Conservation (phyloP, 1,140 invertebrate genomes). For the Grapholita molesta region DNA sequence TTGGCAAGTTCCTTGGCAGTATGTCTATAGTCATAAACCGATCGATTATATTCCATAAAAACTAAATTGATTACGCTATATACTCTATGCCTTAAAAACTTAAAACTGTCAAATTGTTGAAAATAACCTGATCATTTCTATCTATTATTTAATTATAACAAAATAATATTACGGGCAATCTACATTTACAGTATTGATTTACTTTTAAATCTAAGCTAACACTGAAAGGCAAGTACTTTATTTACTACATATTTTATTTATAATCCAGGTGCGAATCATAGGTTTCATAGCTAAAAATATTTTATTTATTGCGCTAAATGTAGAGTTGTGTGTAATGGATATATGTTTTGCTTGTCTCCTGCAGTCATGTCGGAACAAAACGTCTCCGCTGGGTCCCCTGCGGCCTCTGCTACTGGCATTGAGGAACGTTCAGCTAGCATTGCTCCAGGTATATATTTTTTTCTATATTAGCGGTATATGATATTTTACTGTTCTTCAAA, state of each 20-base stretch:
- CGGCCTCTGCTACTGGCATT: conserved; percentile 43
- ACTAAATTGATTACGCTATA: background rate
- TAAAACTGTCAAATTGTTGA: conserved; percentile 14
- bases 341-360: background rate
- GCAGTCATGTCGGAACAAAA: conserved; percentile 50
- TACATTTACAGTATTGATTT: conserved; percentile 7
- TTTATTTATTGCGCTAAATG: too few species aligned
- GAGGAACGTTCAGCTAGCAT: conserved; percentile 48
- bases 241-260: background rate
- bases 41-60: background rate
- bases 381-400: conserved; percentile 42
- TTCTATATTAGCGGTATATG: background rate
- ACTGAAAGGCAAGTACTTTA: background rate
- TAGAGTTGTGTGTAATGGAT: too few species aligned
- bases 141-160: conserved; percentile 7
- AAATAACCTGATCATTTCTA: conserved; percentile 21
- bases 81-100: background rate
- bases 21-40: background rate
- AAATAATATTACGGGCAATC: background rate
- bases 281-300: background rate
- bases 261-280: background rate
- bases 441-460: conserved; percentile 29
- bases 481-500: too few species aligned
- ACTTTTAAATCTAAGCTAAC: background rate
- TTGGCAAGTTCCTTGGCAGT: background rate